phyloP scores from a whole-genome alignment of 2,797 vertebrate genomes.

The Enteromius trimaculatus region DNA sequence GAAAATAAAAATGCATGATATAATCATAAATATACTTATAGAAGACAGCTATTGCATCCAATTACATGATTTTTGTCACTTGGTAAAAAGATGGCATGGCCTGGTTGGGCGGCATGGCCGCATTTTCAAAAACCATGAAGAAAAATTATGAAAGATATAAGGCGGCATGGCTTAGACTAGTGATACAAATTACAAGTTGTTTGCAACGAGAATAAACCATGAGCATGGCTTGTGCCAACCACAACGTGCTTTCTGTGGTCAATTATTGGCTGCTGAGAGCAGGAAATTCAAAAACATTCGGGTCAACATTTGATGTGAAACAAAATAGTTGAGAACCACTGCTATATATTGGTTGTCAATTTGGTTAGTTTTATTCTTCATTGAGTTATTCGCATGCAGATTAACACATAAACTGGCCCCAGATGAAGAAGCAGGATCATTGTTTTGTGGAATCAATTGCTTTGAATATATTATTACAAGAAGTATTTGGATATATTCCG shows the following conservation, averaged over 20 bases:
- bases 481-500: neutral
- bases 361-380: neutral
- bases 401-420: neutral
- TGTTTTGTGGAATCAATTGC: neutral
- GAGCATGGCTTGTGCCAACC: neutral
- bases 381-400: neutral
- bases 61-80: neutral
- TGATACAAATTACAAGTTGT: neutral
- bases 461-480: neutral
- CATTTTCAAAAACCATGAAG: neutral
- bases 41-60: neutral
- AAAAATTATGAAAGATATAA: neutral
- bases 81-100: neutral
- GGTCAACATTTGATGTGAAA: too few species aligned
- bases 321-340: slow-evolving; percentile 1
- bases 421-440: neutral
- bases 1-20: neutral
- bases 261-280: neutral
- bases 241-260: neutral
- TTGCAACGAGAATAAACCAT: neutral
- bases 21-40: neutral
- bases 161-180: neutral
- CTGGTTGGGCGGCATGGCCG: neutral
- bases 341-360: neutral
- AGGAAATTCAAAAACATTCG: neutral